Conservation (phyloP, 2,797 vertebrate species). For the Neosalanx taihuensis region DNA sequence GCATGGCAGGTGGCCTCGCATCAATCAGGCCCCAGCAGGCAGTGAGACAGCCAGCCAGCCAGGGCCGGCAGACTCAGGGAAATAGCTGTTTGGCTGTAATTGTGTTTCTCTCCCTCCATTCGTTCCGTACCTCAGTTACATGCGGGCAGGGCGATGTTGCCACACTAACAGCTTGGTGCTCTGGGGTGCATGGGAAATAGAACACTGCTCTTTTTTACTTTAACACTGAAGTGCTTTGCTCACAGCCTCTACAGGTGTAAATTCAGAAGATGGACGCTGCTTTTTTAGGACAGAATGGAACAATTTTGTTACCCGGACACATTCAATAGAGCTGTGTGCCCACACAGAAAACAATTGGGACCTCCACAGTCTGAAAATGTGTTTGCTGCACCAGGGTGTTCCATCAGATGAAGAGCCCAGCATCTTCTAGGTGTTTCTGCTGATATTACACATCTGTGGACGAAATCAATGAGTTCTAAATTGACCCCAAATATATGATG, state of each 20-base stretch:
- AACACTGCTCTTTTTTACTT: constrained; percentile 32
- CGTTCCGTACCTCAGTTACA: constrained; percentile 24
- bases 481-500: background rate
- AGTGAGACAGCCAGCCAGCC: constrained; percentile 22
- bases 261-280: constrained; percentile 2
- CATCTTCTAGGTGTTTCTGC: background rate
- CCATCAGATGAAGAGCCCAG: background rate
- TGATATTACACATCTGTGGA: background rate
- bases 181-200: constrained; percentile 32
- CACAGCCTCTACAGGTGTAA: constrained; percentile 15
- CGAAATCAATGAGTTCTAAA: constrained; percentile 1
- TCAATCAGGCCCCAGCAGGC: constrained; percentile 60
- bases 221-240: constrained; percentile 13
- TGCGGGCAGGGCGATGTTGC: constrained; percentile 35
- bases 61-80: constrained; percentile 26
- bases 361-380: background rate
- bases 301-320: constrained; percentile 10
- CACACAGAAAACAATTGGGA: background rate
- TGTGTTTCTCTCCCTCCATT: constrained; percentile 41
- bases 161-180: constrained; percentile 35
- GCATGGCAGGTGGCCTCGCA: constrained; percentile 64
- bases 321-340: background rate
- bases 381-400: background rate
- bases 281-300: constrained; percentile 11
- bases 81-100: constrained; percentile 45